A percentile compares a stretch with the other conserved stretches of the same genome.
phyloP scores from a whole-genome alignment of 1,140 invertebrate genomes.

The Drosophila grimshawi region DNA sequence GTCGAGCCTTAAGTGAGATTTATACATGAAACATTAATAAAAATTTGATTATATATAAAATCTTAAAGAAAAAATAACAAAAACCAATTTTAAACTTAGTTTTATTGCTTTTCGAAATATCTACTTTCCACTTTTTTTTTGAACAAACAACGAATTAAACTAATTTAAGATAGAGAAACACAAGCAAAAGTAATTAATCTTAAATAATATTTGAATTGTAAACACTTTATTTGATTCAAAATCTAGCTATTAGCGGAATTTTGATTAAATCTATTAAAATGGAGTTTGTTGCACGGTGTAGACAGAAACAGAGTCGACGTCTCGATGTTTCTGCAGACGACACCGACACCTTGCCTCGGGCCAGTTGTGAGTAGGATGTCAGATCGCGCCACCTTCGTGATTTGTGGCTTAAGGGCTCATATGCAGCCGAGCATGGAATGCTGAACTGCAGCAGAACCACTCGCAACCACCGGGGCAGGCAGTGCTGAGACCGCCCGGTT shows the following conservation, averaged over 20 bases:
- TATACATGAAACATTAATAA: no score
- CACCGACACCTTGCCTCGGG: conserved; percentile 70
- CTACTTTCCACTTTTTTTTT: no score
- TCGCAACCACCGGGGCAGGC: not conserved
- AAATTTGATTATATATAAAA: no score
- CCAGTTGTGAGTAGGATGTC: conserved; percentile 71
- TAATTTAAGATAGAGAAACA: no score
- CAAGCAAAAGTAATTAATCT: no score
- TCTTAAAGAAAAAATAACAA: no score
- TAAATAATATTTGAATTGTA: no score
- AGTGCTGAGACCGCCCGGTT: conserved; percentile 49
- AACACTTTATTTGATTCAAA: no score
- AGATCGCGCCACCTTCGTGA: conserved; percentile 79
- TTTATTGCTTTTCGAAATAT: no score
- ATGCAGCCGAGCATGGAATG: conserved; percentile 29
- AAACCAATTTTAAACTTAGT: no score
- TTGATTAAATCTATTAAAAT: not conserved
- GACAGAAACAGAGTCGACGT: not conserved
- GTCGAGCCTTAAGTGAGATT: not conserved
- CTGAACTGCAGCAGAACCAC: conserved; percentile 16
- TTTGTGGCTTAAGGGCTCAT: conserved; percentile 77
- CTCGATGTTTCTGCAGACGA: conserved; percentile 7
- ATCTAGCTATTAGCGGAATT: not conserved
- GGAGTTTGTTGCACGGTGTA: conserved; percentile 27
- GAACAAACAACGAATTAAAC: no score